A percentile compares a stretch with the other conserved stretches of the same genome.
phyloP scores from a whole-genome alignment of 2,113 vertebrate species.

The Turnix velox region DNA sequence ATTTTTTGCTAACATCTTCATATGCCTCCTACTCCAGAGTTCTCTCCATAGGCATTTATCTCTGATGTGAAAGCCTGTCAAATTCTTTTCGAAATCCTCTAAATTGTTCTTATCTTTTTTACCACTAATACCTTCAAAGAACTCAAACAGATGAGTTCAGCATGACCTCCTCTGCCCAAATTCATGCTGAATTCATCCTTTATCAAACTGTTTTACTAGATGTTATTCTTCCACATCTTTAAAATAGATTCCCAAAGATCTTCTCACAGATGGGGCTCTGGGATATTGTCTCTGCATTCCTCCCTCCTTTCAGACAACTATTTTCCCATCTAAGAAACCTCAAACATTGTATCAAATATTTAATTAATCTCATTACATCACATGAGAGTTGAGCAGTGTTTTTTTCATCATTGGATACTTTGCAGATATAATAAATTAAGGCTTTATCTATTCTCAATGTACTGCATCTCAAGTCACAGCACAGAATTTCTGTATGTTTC shows the following conservation, averaged over 20 bases:
- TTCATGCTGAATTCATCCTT: conserved; percentile 26
- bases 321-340: not conserved
- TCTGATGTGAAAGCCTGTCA: conserved; percentile 24
- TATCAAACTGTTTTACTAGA: conserved; percentile 48
- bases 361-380: not conserved
- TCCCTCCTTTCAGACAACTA: not conserved
- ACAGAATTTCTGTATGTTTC: not conserved
- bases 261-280: not conserved
- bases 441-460: not conserved
- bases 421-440: not conserved
- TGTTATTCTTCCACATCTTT: conserved; percentile 7
- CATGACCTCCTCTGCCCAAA: conserved; percentile 54
- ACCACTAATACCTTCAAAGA: conserved; percentile 52
- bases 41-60: not conserved
- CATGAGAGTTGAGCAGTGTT: not conserved
- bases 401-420: not conserved
- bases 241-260: not conserved
- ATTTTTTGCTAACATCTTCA: not conserved
- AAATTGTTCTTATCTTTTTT: conserved; percentile 51
- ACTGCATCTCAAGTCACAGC: not conserved
- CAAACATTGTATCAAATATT: not conserved
- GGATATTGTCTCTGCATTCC: not conserved
- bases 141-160: conserved; percentile 47
- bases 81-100: conserved; percentile 44
- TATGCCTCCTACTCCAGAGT: not conserved